phyloP scores from a whole-genome alignment of 2,113 vertebrate genomes.

The Datnioides undecimradiatus region DNA sequence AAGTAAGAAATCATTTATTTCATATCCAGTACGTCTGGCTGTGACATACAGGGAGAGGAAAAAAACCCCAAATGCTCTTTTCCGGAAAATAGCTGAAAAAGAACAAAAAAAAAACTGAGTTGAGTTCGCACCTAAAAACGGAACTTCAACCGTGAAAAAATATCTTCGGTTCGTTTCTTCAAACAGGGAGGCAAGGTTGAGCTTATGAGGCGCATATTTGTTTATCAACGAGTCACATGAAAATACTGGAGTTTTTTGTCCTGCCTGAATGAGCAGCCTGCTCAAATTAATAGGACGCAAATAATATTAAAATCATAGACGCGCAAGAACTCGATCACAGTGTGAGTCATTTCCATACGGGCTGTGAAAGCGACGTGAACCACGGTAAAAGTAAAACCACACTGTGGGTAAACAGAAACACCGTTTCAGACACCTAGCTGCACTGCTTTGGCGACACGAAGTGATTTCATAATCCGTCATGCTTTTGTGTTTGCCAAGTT shows the following conservation, averaged over 20 bases:
- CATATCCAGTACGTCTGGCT: neutral
- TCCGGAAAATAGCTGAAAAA: neutral
- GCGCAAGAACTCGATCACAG: neutral
- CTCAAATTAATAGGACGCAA: constrained; percentile 41
- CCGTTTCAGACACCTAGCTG: neutral
- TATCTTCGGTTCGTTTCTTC: neutral
- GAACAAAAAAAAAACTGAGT: constrained; percentile 15
- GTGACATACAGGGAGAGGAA: neutral
- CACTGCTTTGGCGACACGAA: neutral
- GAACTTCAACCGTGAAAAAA: constrained; percentile 21
- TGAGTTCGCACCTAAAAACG: constrained; percentile 19
- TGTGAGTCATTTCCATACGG: constrained; percentile 52
- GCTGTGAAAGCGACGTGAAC: constrained; percentile 17
- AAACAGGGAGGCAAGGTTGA: neutral
- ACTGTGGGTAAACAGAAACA: constrained; percentile 9
- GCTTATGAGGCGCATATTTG: neutral
- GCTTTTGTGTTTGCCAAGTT: neutral
- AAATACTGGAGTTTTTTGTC: neutral
- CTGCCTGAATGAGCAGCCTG: neutral
- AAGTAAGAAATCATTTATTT: neutral
- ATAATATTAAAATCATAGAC: constrained; percentile 49
- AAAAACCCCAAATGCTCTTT: neutral
- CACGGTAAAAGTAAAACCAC: constrained; percentile 37
- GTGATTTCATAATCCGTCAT: constrained; percentile 18
- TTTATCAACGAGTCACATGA: neutral